Conservation (phyloP, 2,113 vertebrate genomes). For the Heloderma charlesbogerti region DNA sequence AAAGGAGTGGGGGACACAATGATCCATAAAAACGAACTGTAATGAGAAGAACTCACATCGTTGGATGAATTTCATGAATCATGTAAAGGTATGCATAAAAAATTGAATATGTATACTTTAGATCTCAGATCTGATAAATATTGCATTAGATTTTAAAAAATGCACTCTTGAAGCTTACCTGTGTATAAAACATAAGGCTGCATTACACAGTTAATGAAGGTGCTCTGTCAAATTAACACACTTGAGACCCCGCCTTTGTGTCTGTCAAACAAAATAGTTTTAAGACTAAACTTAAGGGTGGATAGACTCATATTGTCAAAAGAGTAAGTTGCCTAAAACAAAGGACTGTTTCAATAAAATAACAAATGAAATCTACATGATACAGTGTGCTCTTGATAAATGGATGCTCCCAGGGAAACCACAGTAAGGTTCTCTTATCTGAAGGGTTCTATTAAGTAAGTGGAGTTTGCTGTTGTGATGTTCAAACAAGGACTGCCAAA, state of each 20-base stretch:
- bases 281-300: constrained; percentile 52
- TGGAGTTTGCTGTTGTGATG: neutral
- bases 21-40: constrained; percentile 68
- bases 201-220: constrained; percentile 58
- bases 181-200: constrained; percentile 58
- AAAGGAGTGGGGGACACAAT: constrained; percentile 40
- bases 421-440: neutral
- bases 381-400: constrained; percentile 24
- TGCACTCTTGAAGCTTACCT: constrained; percentile 64
- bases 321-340: constrained; percentile 29
- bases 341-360: constrained; percentile 39
- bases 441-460: neutral
- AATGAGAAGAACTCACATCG: constrained; percentile 70
- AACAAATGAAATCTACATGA: constrained; percentile 25
- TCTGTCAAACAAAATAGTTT: constrained; percentile 49
- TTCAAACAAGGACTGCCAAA: neutral
- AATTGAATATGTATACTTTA: constrained; percentile 71
- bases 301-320: constrained; percentile 28
- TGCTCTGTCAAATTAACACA: constrained; percentile 71
- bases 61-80: constrained; percentile 67
- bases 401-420: neutral
- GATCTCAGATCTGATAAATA: constrained; percentile 70
- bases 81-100: constrained; percentile 71
- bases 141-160: constrained; percentile 75
- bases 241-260: constrained; percentile 39